Percentiles rank a stretch among this genome's conserved stretches.
Conservation (phyloP, 2,797 vertebrate species). For the Rhinogobio ventralis region DNA sequence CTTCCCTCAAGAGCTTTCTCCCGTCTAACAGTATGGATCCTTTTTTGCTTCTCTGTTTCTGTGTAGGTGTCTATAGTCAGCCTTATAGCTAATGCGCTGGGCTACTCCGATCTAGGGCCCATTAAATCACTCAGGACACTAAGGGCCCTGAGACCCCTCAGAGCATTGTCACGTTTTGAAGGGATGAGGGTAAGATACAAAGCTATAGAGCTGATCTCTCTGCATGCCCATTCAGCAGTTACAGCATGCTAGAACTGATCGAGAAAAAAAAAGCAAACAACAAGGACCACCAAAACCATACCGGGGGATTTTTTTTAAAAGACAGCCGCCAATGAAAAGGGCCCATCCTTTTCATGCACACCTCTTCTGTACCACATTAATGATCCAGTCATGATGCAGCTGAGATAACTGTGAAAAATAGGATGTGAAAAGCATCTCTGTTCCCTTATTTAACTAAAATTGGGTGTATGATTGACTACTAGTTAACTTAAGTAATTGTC, state of each 20-base stretch:
- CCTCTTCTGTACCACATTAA: slow-evolving; percentile 79
- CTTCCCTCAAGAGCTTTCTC: slow-evolving; percentile 82
- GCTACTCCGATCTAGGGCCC: slow-evolving; percentile 96
- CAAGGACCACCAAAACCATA: slow-evolving; percentile 65
- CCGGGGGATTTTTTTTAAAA: slow-evolving; percentile 71
- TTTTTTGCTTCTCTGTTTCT: slow-evolving; percentile 97
- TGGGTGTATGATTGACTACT: slow-evolving; percentile 59
- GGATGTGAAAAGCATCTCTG: slow-evolving; percentile 48
- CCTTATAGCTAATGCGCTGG: slow-evolving; percentile 95
- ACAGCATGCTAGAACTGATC: slow-evolving; percentile 99
- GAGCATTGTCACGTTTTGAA: slow-evolving; percentile 96
- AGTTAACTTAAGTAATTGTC: slow-evolving; percentile 45
- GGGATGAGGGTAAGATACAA: slow-evolving; percentile 92
- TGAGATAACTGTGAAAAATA: slow-evolving; percentile 72
- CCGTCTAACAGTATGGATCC: slow-evolving; percentile 99
- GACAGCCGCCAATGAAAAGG: slow-evolving; percentile 72
- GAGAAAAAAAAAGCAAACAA: slow-evolving; percentile 65
- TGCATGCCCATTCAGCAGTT: slow-evolving; percentile 94
- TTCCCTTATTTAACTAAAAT: slow-evolving; percentile 71
- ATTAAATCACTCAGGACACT: slow-evolving; percentile 96
- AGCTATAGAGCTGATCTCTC: slow-evolving; percentile 90
- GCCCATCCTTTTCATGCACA: slow-evolving; percentile 76
- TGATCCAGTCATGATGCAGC: slow-evolving; percentile 91
- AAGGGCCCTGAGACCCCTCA: slow-evolving; percentile 95
- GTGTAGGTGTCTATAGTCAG: slow-evolving; percentile 96